Base-by-base conservation (phyloP, 2,113 vertebrate species). In the Eulemur rufifrons region DNA sequence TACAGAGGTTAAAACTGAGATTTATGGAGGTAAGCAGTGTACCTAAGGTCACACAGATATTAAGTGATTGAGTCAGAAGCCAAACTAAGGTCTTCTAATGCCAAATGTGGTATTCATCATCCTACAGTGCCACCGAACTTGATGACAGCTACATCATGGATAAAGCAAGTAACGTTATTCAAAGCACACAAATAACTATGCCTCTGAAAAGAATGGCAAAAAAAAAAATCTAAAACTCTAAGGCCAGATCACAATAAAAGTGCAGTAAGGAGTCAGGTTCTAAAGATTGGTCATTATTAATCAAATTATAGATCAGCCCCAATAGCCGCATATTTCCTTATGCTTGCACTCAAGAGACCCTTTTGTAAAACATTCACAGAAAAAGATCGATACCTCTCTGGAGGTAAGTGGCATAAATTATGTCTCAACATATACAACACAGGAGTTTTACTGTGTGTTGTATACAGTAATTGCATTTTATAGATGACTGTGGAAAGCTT, bases 381-480 rank as follows among this genome's bases (percentile, higher is more conserved):
- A 97, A 95, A 98, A 98, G 98, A 99, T 99, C 99, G 96, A 99
- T 99, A 99, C 98, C 96, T 98, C 98, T 98, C 98, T 98, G 97
- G 98, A 99, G 98, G 98, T 98, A 98, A 99, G 98, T 98, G 98
- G 98, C 98, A 99, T 99, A 99, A 99, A 99, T 99, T 99, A 99
- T 99, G 98, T 97, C 98, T 98, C 98, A 98, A 98, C 98, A 95
- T 98, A 98, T 93, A 98, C 98, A 98, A 98, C 98, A 98, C 94
- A 82, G 98, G 98, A 99, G 98, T 98, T 99, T 98, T 98, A 98
- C 98, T 98, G 98, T 98, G 95, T 98, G 98, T 98, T 99, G 98
- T 98, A 98, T 98, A 98, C 97, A 98, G 98, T 99, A 98, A 99
- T 99, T 99, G 98, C 98, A 98, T 99, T 99, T 99, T 98, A 99